A percentile compares a stretch with the other conserved stretches of the same genome.
These are phyloP conservation scores for Phaedon cochleariae DNA, from an alignment of 2,888 invertebrate species.

Conservation along the genomic window DNA sequence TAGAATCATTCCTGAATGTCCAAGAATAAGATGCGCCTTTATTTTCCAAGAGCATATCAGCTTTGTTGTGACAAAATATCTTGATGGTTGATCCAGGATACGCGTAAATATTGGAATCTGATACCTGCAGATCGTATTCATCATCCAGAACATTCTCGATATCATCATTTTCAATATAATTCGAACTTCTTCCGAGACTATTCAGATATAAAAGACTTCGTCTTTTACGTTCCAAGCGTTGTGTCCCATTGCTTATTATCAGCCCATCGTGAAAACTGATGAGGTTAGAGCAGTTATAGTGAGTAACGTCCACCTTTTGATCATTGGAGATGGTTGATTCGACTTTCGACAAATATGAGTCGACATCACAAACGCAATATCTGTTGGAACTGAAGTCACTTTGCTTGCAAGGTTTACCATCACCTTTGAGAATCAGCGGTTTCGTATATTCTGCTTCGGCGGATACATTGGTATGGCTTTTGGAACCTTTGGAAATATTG, in stretches of 20 bases:
- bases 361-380: constrained; percentile 50
- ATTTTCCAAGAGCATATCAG: constrained; percentile 30
- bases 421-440: constrained; percentile 8
- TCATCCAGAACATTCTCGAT: constrained; percentile 45
- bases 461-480: background rate
- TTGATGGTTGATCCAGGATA: constrained; percentile 43
- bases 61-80: constrained; percentile 42
- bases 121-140: constrained; percentile 33
- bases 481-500: constrained; percentile 24
- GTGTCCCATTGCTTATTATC: constrained; percentile 43
- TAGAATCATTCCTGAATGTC: constrained; percentile 41
- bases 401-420: constrained; percentile 39
- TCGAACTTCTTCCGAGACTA: constrained; percentile 29
- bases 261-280: constrained; percentile 41
- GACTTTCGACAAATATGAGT: constrained; percentile 37
- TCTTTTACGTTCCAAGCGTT: constrained; percentile 41
- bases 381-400: constrained; percentile 45
- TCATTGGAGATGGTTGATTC: constrained; percentile 27
- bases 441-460: background rate
- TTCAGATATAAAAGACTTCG: constrained; percentile 49
- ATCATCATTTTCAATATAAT: constrained; percentile 41
- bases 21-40: constrained; percentile 39
- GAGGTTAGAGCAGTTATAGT: constrained; percentile 39
- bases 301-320: constrained; percentile 26
- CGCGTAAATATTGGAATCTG: constrained; percentile 39